phyloP scores from a whole-genome alignment of 92 coral and sea anemone genomes.

The Phymanthus crucifer region DNA sequence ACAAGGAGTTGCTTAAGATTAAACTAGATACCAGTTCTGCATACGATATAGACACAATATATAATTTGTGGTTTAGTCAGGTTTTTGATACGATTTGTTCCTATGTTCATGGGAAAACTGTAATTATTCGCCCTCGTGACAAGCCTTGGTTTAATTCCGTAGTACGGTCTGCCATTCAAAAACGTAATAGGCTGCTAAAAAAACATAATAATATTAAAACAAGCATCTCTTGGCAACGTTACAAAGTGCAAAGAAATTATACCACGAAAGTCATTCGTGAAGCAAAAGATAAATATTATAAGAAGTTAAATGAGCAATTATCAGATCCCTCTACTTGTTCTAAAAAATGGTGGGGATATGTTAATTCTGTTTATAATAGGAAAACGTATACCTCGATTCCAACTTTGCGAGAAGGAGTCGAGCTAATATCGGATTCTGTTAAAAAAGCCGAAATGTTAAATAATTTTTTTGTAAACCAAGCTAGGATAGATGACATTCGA shows the following conservation, averaged over 20 bases:
- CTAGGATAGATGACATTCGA: constrained; percentile 27
- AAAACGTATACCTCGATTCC: constrained; percentile 50
- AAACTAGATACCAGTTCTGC: neutral
- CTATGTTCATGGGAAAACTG: constrained; percentile 32
- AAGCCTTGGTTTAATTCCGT: constrained; percentile 62
- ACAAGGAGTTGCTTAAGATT: constrained; percentile 6
- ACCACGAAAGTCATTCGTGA: constrained; percentile 48
- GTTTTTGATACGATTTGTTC: neutral
- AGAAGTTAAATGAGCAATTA: constrained; percentile 42
- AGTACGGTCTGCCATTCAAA: constrained; percentile 53
- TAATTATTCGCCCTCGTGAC: constrained; percentile 55
- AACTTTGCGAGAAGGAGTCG: constrained; percentile 34
- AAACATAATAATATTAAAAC: constrained; percentile 31
- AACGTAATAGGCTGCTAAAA: constrained; percentile 54
- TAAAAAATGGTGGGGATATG: constrained; percentile 67
- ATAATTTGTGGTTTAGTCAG: constrained; percentile 1
- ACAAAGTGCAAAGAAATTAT: constrained; percentile 42
- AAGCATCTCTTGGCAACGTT: constrained; percentile 40
- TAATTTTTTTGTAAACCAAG: constrained; percentile 37
- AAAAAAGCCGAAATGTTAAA: constrained; percentile 60
- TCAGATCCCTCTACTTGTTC: constrained; percentile 52
- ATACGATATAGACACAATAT: neutral
- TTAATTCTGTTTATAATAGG: constrained; percentile 46
- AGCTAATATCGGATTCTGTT: constrained; percentile 44
- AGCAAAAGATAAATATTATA: constrained; percentile 34